These are phyloP conservation scores for Otocyon megalotis DNA, from an alignment of 2,113 vertebrate species.

Conservation along the genomic window DNA sequence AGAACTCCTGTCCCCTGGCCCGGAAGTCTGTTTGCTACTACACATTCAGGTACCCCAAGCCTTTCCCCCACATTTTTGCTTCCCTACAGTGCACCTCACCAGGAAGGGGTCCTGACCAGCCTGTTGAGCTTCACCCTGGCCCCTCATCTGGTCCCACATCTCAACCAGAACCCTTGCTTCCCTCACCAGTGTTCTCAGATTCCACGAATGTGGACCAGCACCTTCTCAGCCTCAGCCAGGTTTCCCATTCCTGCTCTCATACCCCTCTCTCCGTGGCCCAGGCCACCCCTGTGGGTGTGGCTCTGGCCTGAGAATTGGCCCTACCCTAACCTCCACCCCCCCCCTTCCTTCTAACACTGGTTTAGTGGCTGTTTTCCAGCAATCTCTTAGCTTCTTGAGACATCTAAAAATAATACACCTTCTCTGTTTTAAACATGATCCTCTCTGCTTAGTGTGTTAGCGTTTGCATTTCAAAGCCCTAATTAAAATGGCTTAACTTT, in stretches of 20 bases:
- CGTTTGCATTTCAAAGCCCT: background rate
- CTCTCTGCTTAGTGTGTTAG: background rate
- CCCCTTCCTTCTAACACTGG: background rate
- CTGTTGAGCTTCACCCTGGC: no score
- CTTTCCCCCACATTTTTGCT: background rate
- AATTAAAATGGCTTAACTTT: conserved; percentile 14
- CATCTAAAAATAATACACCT: background rate
- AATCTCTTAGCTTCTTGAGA: background rate
- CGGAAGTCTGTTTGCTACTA: background rate
- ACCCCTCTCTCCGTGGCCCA: background rate
- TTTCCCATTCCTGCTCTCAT: background rate
- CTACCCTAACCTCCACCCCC: background rate
- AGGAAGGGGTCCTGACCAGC: background rate
- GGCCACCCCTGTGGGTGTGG: background rate
- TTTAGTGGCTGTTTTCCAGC: background rate
- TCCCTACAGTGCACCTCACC: background rate
- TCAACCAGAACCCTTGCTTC: background rate
- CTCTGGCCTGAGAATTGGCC: background rate
- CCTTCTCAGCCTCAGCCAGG: background rate
- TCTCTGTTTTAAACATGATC: background rate
- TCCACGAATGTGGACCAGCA: background rate
- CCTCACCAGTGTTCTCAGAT: background rate
- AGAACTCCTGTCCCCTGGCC: background rate
- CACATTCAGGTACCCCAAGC: background rate
- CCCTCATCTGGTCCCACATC: background rate